Evolutionary conservation across 2,797 vertebrate species (phyloP).

Genomic region (Parauchenoglanis punctatus): DNA sequence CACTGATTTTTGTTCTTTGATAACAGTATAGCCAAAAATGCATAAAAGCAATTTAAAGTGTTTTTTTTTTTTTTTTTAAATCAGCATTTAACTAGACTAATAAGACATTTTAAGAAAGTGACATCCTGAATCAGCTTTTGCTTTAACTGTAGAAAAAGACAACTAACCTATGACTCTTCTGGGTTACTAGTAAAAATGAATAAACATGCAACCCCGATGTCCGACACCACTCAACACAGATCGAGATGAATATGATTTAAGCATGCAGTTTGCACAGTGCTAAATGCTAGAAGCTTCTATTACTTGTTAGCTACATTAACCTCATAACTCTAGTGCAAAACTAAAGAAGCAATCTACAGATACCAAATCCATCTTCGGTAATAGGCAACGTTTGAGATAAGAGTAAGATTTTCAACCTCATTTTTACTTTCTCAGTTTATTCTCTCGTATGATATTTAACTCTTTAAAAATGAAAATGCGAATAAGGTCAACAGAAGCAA

Average conservation of each 20-base stretch:
- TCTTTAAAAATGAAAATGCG: neutral
- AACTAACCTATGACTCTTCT: neutral
- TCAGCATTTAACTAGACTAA: neutral
- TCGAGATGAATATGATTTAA: neutral
- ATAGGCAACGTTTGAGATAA: neutral
- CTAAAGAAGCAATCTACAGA: neutral
- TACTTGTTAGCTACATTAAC: neutral
- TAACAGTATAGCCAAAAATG: neutral
- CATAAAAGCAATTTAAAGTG: too few species aligned
- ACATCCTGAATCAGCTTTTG: neutral
- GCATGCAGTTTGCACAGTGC: neutral
- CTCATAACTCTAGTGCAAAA: neutral
- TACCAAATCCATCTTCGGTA: neutral
- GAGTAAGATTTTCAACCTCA: neutral
- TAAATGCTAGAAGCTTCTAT: neutral
- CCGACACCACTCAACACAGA: neutral
- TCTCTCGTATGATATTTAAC: neutral
- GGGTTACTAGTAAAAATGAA: neutral
- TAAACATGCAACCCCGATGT: neutral
- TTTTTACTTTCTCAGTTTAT: neutral
- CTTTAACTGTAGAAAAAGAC: neutral
- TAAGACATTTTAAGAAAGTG: neutral
- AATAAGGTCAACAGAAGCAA: neutral
- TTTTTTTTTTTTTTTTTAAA: too few species aligned
- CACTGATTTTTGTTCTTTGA: neutral